These are phyloP conservation scores for Danaus melanippus DNA, from an alignment of 1,140 invertebrate species.

Conservation along the genomic window DNA sequence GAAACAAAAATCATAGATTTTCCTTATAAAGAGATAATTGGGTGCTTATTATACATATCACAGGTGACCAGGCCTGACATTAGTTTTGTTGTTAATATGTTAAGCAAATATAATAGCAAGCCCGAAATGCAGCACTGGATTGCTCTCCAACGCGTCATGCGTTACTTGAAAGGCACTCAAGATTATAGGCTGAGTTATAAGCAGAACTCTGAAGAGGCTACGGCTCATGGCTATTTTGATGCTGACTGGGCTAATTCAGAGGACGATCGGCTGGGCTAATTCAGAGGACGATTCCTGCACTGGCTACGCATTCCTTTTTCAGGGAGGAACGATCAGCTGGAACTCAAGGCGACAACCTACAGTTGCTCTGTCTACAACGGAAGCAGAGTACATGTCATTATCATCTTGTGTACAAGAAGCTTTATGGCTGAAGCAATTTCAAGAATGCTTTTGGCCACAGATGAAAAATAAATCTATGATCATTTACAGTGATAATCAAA, in stretches of 20 bases:
- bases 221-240: conserved; percentile 43
- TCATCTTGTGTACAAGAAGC: conserved; percentile 24
- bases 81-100: conserved; percentile 18
- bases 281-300: conserved; percentile 26
- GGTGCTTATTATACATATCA: conserved; percentile 17
- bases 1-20: neutral
- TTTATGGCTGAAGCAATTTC: conserved; percentile 27
- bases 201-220: conserved; percentile 21
- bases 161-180: conserved; percentile 28
- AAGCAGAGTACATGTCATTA: conserved; percentile 28
- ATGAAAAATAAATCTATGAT: conserved; percentile 15
- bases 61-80: conserved; percentile 21
- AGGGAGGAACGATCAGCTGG: conserved; percentile 28
- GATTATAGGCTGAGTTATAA: conserved; percentile 36
- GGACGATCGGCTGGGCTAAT: conserved; percentile 35
- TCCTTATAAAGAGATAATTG: conserved; percentile 21
- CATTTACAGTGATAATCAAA: conserved; percentile 32
- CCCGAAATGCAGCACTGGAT: conserved; percentile 20
- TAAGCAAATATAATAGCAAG: conserved; percentile 20
- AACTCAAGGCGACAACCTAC: conserved; percentile 28
- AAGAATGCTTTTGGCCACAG: conserved; percentile 21
- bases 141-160: conserved; percentile 23
- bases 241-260: conserved; percentile 43
- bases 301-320: conserved; percentile 28
- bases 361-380: conserved; percentile 29